Percentiles rank a stretch among this genome's conserved stretches.
phyloP scores from a whole-genome alignment of 2,888 invertebrate genomes.

The Nomada flava region DNA sequence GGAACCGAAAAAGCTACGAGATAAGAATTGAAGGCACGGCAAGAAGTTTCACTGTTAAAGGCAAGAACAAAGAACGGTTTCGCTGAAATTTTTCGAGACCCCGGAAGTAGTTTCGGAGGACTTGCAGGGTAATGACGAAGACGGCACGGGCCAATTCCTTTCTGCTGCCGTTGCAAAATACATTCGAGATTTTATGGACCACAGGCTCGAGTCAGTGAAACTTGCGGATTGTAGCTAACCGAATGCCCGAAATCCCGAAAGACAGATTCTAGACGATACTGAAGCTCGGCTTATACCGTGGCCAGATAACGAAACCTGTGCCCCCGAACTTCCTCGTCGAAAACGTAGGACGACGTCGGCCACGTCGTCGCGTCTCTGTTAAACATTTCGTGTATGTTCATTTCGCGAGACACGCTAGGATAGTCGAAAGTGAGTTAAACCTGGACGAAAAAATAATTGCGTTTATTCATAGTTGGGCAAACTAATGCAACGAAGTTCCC shows the following conservation, averaged over 20 bases:
- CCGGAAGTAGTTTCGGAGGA: conserved; percentile 60
- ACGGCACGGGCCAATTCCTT: conserved; percentile 66
- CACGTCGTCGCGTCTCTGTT: neutral
- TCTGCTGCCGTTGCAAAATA: conserved; percentile 74
- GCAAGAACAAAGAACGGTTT: conserved; percentile 51
- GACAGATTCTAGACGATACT: conserved; percentile 42
- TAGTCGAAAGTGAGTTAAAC: neutral
- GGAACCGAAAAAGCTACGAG: neutral
- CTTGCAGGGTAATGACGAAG: conserved; percentile 64
- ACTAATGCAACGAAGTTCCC: conserved; percentile 42
- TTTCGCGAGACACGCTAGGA: neutral
- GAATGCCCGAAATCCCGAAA: conserved; percentile 58
- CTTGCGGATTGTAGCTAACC: conserved; percentile 57
- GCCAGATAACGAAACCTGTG: conserved; percentile 16
- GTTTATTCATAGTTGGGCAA: conserved; percentile 38
- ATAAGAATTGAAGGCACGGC: neutral
- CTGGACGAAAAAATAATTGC: neutral
- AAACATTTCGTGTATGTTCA: conserved; percentile 2
- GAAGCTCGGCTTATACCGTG: conserved; percentile 12
- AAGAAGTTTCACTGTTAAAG: conserved; percentile 62
- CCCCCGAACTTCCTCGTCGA: conserved; percentile 23
- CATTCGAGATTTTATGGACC: conserved; percentile 73
- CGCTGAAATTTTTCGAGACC: conserved; percentile 64
- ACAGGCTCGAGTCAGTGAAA: conserved; percentile 64
- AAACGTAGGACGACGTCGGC: conserved; percentile 2